phyloP scores from a whole-genome alignment of 1,140 invertebrate species.

The Pemphigus obesinymphae region DNA sequence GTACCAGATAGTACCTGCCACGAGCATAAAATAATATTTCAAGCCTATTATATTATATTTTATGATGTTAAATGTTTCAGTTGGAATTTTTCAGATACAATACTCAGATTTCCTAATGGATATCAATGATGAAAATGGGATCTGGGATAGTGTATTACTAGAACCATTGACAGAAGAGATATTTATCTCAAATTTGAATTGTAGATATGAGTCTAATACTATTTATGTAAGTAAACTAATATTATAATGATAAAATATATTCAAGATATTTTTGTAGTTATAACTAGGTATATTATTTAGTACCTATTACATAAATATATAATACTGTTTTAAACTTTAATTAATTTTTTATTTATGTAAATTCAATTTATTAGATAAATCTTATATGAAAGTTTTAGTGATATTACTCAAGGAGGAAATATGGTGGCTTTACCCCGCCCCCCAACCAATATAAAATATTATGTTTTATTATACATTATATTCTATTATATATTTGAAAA shows the following conservation, averaged over 20 bases:
- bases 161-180: constrained; percentile 65
- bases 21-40: neutral
- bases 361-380: neutral
- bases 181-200: constrained; percentile 71
- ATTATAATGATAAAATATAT: neutral
- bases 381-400: too few relatives aligned
- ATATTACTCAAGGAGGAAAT: too few relatives aligned
- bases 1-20: constrained; percentile 16
- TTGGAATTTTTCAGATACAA: neutral
- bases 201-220: constrained; percentile 68
- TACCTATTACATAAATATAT: neutral
- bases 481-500: too few relatives aligned
- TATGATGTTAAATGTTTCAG: neutral
- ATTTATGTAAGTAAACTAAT: constrained; percentile 66
- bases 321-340: neutral
- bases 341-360: neutral
- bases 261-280: neutral
- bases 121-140: constrained; percentile 57
- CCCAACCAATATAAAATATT: too few relatives aligned
- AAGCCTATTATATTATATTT: constrained; percentile 1
- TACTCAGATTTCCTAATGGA: constrained; percentile 12
- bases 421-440: too few relatives aligned
- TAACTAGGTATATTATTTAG: too few relatives aligned
- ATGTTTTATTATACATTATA: too few relatives aligned
- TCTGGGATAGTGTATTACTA: constrained; percentile 76